Conservation (phyloP, 2,113 vertebrate genomes). For the Theropithecus gelada region DNA sequence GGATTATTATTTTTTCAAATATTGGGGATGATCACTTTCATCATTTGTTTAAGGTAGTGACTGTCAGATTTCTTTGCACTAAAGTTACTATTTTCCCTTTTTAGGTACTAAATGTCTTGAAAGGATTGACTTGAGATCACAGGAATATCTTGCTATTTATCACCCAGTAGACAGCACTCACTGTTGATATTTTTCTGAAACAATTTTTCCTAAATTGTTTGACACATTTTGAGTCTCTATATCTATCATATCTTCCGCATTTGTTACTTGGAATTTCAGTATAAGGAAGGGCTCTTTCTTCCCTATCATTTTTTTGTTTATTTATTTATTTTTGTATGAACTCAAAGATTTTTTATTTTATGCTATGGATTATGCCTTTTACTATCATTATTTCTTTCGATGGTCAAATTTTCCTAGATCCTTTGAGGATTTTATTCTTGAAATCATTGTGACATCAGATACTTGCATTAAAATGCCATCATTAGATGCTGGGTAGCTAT, state of each 20-base stretch:
- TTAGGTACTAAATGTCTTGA: not conserved
- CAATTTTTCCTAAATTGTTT: not conserved
- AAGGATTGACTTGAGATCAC: not conserved
- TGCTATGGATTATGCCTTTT: not conserved
- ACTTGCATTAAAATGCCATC: not conserved
- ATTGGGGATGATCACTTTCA: not conserved
- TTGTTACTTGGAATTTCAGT: not conserved
- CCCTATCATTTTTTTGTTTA: not conserved
- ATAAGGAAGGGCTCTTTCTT: not conserved
- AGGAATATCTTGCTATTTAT: not conserved
- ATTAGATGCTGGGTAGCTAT: not conserved
- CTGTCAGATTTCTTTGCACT: not conserved
- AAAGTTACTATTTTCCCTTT: not conserved
- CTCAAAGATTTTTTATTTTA: not conserved
- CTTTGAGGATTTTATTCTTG: not conserved
- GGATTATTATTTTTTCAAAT: not conserved
- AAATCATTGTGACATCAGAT: not conserved
- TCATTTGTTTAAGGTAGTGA: not conserved
- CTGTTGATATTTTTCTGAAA: not conserved
- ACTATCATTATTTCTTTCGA: not conserved
- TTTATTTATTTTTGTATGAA: not conserved
- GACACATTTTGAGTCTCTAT: not conserved
- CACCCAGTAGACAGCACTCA: not conserved
- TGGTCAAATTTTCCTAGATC: not conserved
- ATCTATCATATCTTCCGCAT: not conserved